Percentiles rank a stretch among this genome's conserved stretches.
Evolutionary conservation across 2,113 vertebrate species (phyloP).

Genomic region (Trinectes maculatus): DNA sequence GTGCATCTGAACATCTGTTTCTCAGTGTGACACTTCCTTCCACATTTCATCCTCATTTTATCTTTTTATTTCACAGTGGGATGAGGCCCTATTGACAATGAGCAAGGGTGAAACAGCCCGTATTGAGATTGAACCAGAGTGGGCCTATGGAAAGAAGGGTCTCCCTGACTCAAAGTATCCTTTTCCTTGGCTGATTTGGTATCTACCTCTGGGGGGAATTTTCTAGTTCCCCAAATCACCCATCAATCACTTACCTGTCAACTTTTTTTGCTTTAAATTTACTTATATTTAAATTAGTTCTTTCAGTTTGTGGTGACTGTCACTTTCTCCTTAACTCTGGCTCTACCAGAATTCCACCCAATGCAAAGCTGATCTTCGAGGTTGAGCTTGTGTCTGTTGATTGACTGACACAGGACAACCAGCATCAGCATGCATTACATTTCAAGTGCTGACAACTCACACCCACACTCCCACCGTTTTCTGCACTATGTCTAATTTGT

Average conservation of each 20-base stretch:
- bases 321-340: slow-evolving; percentile 80
- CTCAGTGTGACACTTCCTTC: background rate
- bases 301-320: background rate
- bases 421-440: slow-evolving; percentile 23
- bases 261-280: too few species aligned
- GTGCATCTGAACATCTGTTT: background rate
- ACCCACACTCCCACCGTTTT: background rate
- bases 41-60: rapidly evolving
- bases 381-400: slow-evolving; percentile 94
- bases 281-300: too few species aligned
- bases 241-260: too few species aligned
- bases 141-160: slow-evolving; percentile 96
- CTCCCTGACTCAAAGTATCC: slow-evolving; percentile 97
- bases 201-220: too few species aligned
- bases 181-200: slow-evolving; percentile 59
- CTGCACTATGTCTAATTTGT: background rate
- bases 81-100: slow-evolving; percentile 94
- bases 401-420: slow-evolving; percentile 69
- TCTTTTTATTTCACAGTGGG: slow-evolving; percentile 85
- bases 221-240: too few species aligned
- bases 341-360: slow-evolving; percentile 91
- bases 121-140: slow-evolving; percentile 95
- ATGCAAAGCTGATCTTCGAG: slow-evolving; percentile 95
- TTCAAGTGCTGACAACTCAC: background rate
- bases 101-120: slow-evolving; percentile 95